phyloP scores from a whole-genome alignment of 2,888 invertebrate genomes.

The Xestia rhomboidea region DNA sequence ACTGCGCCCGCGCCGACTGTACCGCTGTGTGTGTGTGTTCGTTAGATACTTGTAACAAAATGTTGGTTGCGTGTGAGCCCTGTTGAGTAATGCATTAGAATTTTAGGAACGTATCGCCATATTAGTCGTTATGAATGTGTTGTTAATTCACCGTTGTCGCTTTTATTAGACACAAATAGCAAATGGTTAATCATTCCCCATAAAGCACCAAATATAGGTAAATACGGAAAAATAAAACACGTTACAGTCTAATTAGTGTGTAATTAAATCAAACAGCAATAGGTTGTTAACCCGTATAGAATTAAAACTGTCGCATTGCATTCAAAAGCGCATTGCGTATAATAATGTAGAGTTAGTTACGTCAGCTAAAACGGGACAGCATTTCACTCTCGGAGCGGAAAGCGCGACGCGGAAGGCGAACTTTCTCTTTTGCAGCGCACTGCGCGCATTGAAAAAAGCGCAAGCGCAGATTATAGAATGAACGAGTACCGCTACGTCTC shows the following conservation, averaged over 20 bases:
- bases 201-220: background rate
- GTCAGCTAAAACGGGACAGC: slow-evolving; percentile 89
- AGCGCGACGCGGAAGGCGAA: slow-evolving; percentile 89
- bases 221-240: background rate
- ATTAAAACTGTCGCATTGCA: slow-evolving; percentile 63
- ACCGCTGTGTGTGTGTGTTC: slow-evolving; percentile 59
- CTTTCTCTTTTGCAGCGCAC: slow-evolving; percentile 89
- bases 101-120: slow-evolving; percentile 59
- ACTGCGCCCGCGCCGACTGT: slow-evolving; percentile 66
- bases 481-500: slow-evolving; percentile 69
- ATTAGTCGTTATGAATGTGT: slow-evolving; percentile 35
- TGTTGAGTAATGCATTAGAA: slow-evolving; percentile 71
- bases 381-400: slow-evolving; percentile 90
- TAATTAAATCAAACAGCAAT: slow-evolving; percentile 46
- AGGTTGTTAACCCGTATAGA: slow-evolving; percentile 58
- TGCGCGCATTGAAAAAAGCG: slow-evolving; percentile 71
- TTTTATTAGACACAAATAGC: background rate
- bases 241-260: slow-evolving; percentile 29
- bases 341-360: slow-evolving; percentile 82
- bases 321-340: slow-evolving; percentile 71
- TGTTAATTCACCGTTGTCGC: slow-evolving; percentile 5
- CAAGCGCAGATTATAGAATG: slow-evolving; percentile 77
- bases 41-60: slow-evolving; percentile 63
- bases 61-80: slow-evolving; percentile 60
- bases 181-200: background rate